Evolutionary conservation across 2,113 vertebrate species (phyloP), one percentile per base, ranked within the genome.

Genomic region (Cephalopterus ornatus): DNA sequence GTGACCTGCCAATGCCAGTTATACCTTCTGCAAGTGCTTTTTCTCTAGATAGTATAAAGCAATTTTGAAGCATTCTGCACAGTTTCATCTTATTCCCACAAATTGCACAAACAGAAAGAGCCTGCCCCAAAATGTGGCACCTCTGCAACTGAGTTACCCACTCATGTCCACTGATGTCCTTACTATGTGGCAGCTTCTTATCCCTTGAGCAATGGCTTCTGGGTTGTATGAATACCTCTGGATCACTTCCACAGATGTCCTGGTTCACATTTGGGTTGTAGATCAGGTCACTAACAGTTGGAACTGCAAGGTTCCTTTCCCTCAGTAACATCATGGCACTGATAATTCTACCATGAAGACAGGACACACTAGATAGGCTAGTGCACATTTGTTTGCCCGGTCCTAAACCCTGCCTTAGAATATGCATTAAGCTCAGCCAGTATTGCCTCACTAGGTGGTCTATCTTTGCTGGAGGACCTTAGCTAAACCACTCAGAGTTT

Each of bases 121-220:
- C 39, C 41, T 9, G 11, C n/a, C 52, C 20, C 53, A 63, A 65
- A 85, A 55, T 0, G 7, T 0, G 0, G 11, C 50, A 55, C 23
- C 8, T 46, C 23, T 7, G 5, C 11, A 72, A 33, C 56, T 0
- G 5, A 50, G 39, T 67, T 72, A 67, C 46, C 20, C 28, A 28
- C 24, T 80, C 27, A 27, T 6, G 53, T 50, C 35, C 61, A 65
- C 35, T 27, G 30, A n/a, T 12, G 35, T 39, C 68, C 41, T 26
- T 65, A 11, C 44, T 21, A 3, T 0, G 0, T 12, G 35, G 23
- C 30, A 50, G 14, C 10, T 47, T 41, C 24, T 56, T 70, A 30
- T 42, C 49, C 35, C 35, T 11, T 2, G 12, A 14, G n/a, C 12
- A 21, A 41, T 3, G 5, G 41, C 28, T 72, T 41, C 28, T 75